These are phyloP conservation scores for Agonum fuliginosum DNA, from an alignment of 2,888 invertebrate genomes.

Conservation along the genomic window DNA sequence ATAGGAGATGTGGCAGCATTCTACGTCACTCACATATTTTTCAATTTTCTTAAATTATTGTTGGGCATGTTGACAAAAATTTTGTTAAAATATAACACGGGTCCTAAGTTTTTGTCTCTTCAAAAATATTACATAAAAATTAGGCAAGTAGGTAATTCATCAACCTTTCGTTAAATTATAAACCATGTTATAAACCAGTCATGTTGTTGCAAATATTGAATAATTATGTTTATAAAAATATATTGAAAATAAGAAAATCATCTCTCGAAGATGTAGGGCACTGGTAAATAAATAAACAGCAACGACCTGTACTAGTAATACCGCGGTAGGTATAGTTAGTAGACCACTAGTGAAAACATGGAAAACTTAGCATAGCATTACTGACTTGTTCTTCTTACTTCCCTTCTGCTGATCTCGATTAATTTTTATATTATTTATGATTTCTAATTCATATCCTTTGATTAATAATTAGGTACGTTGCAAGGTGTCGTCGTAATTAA, in stretches of 20 bases:
- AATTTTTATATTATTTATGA: background rate
- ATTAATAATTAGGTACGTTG: too few relatives aligned
- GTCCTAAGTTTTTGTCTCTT: too few relatives aligned
- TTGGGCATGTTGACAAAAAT: too few relatives aligned
- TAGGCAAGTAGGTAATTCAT: too few relatives aligned
- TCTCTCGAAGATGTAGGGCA: background rate
- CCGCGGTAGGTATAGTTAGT: background rate
- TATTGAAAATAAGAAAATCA: background rate
- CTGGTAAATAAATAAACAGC: background rate
- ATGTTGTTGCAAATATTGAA: background rate
- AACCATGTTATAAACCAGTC: background rate
- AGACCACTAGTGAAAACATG: background rate
- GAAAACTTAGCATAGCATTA: constrained; percentile 2
- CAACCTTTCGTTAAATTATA: background rate
- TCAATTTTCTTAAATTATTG: too few relatives aligned
- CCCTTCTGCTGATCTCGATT: background rate
- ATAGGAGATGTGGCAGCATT: too few relatives aligned
- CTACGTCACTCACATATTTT: too few relatives aligned
- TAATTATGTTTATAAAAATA: background rate
- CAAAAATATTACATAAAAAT: too few relatives aligned
- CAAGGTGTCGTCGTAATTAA: too few relatives aligned
- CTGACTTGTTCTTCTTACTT: background rate
- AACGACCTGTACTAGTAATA: background rate
- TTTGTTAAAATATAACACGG: too few relatives aligned
- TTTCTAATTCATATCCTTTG: background rate